These are phyloP conservation scores for Trypoxylon attenuatum DNA, from an alignment of 2,888 invertebrate genomes.

Conservation along the genomic window DNA sequence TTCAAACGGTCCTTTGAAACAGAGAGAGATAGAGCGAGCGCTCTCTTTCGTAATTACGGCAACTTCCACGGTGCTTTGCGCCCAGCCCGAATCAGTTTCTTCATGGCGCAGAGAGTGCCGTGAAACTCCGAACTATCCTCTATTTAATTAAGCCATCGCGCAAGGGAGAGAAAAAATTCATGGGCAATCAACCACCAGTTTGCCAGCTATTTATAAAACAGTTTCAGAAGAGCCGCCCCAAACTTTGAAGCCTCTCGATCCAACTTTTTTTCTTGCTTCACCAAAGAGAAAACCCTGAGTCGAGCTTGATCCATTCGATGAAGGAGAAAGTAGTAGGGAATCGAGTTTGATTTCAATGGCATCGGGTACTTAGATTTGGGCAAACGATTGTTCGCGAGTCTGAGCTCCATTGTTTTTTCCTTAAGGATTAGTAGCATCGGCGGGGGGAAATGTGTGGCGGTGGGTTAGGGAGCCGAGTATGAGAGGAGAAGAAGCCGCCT, in stretches of 20 bases:
- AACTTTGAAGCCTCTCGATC: too few species aligned
- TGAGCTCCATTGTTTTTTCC: neutral
- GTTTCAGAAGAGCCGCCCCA: too few species aligned
- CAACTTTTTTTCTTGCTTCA: too few species aligned
- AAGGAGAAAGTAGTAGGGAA: too few species aligned
- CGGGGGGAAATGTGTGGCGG: neutral
- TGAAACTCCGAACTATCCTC: neutral
- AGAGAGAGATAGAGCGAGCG: too few species aligned
- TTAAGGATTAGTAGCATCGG: neutral
- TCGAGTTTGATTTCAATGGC: too few species aligned
- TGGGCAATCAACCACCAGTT: neutral
- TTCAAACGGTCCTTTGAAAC: neutral
- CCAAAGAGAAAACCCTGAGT: too few species aligned
- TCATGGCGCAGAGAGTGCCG: neutral
- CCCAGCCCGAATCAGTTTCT: neutral
- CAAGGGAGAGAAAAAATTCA: neutral
- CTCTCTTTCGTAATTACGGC: neutral
- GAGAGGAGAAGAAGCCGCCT: slow-evolving; percentile 1
- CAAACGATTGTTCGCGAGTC: too few species aligned
- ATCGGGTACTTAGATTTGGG: too few species aligned
- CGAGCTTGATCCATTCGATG: too few species aligned
- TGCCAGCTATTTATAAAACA: too few species aligned
- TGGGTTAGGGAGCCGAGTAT: neutral
- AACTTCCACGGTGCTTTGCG: neutral
- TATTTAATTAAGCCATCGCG: neutral